Evolutionary conservation across 2,797 vertebrate genomes (phyloP), one percentile per base, ranked within the genome.

Genomic region (Tragopan temminckii): DNA sequence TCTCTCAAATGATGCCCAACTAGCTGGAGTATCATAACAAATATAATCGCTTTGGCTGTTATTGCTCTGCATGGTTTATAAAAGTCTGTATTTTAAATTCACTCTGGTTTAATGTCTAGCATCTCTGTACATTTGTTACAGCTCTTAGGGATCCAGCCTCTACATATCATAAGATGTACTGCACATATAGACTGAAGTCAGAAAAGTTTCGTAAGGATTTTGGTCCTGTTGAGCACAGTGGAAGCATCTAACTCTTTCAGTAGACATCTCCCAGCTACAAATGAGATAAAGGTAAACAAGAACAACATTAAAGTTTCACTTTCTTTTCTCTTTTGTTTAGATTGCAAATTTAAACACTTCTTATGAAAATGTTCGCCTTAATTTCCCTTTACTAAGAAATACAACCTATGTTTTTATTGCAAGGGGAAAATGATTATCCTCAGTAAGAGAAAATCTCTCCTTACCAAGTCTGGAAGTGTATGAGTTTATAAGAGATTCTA

Each of bases 151-250:
- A 85, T n/a, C 4, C 20, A 88, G 40, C 18, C 27, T 79, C 55
- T 40, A 46, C 0, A 0, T 3, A 53, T 14, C 4, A 0, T 57
- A 87, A 75, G 68, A 74, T 0, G 0, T 5, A 35, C 5, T 2
- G 0, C 27, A 33, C 25, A 82, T 85, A 46, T 45, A 63, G 29
- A 38, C 20, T 14, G 29, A 64, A 12, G 35, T 63, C 87, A 66
- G 75, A 31, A 18, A 87, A 93, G 46, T 29, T 55, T 53, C 1
- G 0, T 29, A 83, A 53, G 36, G 72, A 61, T 89, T 23, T 27
- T n/a, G 17, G 27, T 40, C 31, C 43, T 74, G 82, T 46, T 75
- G 42, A 75, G 53, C 35, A 68, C 42, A 80, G 29, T 16, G 10
- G 70, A 50, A 71, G 35, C 13, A 69, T 2, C 8, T 57, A 27